Evolutionary conservation across 2,888 invertebrate genomes (phyloP).

Genomic region (Leistus spinibarbis): DNA sequence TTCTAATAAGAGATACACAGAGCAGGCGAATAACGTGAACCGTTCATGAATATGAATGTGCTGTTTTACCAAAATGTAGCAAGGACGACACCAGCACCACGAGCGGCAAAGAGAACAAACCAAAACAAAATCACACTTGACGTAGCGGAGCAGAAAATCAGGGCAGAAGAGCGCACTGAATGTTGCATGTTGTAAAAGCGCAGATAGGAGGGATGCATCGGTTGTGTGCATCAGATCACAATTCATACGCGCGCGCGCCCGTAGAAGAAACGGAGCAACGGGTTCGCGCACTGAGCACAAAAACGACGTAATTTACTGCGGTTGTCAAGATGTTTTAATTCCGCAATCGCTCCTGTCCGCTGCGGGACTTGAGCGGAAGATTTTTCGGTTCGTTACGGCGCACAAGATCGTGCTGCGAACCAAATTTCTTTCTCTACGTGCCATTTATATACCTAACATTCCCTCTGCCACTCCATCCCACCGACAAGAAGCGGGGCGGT

Average conservation of each 20-base stretch:
- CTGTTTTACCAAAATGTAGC: slow-evolving; percentile 11
- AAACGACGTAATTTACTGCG: slow-evolving; percentile 24
- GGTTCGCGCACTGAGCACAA: neutral
- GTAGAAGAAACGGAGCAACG: no score
- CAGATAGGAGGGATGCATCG: neutral
- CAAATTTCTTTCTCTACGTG: neutral
- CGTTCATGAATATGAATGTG: slow-evolving; percentile 37
- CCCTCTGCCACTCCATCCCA: neutral
- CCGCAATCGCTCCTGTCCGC: slow-evolving; percentile 27
- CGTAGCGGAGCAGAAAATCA: slow-evolving; percentile 38
- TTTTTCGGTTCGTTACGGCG: slow-evolving; percentile 37
- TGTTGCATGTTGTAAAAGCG: neutral
- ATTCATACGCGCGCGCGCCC: no score
- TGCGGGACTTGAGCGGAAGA: slow-evolving; percentile 19
- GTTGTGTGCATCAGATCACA: neutral
- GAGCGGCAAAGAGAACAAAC: no score
- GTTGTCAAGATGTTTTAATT: slow-evolving; percentile 34
- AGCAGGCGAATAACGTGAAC: slow-evolving; percentile 9
- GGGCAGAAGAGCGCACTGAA: neutral
- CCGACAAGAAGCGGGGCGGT: no score
- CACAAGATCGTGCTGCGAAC: neutral
- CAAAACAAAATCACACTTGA: neutral
- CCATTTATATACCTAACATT: neutral
- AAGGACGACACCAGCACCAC: slow-evolving; percentile 10
- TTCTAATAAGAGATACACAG: neutral